These are phyloP conservation scores for Scortum barcoo DNA, from an alignment of 2,113 vertebrate genomes.

Conservation along the genomic window DNA sequence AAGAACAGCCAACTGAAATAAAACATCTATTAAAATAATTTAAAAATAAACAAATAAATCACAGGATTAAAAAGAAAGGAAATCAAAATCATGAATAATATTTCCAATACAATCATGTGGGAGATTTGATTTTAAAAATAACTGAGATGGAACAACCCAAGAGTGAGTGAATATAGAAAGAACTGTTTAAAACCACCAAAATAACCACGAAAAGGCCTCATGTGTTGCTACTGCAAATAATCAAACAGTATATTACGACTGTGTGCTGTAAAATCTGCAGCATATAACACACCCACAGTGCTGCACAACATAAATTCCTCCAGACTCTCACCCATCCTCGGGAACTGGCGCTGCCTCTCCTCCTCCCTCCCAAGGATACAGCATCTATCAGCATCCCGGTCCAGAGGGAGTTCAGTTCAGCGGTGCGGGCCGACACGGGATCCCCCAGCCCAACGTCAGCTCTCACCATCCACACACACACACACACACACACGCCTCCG, in stretches of 20 bases:
- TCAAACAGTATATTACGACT: not conserved
- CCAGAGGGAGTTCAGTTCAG: conserved; percentile 24
- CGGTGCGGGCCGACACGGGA: conserved; percentile 9
- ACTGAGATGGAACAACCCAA: not conserved
- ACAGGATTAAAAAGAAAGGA: not conserved
- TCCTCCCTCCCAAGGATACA: conserved; percentile 19
- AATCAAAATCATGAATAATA: not conserved
- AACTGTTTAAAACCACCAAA: not conserved
- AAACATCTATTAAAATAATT: no score
- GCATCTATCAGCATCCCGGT: not conserved
- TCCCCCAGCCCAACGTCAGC: conserved; percentile 24
- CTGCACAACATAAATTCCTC: not conserved
- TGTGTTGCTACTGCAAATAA: no score
- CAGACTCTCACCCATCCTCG: not conserved
- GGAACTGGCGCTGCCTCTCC: not conserved
- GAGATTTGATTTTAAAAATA: not conserved
- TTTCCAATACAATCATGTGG: not conserved
- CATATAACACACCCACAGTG: not conserved
- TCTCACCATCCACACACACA: conserved; percentile 30
- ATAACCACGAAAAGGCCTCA: not conserved
- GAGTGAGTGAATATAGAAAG: no score
- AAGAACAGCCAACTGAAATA: no score
- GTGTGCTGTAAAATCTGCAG: not conserved
- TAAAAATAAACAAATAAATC: no score
- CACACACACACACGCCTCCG: conserved; percentile 42